These are phyloP conservation scores for Mythimna vitellina DNA, from an alignment of 2,888 invertebrate genomes.

Conservation along the genomic window DNA sequence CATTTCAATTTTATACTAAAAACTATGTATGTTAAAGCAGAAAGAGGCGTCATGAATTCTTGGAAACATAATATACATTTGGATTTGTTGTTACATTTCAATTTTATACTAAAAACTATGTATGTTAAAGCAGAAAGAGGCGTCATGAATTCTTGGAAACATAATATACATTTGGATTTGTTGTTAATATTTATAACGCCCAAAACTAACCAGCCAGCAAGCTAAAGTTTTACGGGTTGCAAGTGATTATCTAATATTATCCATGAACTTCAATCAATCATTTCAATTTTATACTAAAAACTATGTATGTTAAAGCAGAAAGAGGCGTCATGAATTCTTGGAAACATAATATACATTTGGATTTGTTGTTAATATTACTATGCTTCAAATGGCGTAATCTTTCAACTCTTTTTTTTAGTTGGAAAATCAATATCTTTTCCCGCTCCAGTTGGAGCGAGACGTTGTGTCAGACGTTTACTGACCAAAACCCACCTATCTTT, in stretches of 20 bases:
- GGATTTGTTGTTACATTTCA: conserved; percentile 9
- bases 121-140: neutral
- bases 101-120: neutral
- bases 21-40: neutral
- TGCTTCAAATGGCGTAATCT: too few species aligned
- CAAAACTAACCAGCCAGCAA: conserved; percentile 7
- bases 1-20: conserved; percentile 5
- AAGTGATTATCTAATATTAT: conserved; percentile 2
- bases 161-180: neutral
- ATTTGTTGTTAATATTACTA: too few species aligned
- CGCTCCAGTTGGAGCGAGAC: too few species aligned
- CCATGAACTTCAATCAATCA: neutral
- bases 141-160: neutral
- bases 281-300: conserved; percentile 10
- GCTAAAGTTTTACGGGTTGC: conserved; percentile 8
- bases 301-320: neutral
- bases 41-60: neutral
- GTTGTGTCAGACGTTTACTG: too few species aligned
- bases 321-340: too few species aligned
- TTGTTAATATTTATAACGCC: conserved; percentile 18
- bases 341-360: too few species aligned
- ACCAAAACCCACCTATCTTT: too few species aligned
- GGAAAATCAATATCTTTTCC: too few species aligned
- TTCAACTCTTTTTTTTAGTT: too few species aligned
- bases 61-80: neutral